Conservation (phyloP, 1,140 invertebrate species). For the Cydia pomonella region DNA sequence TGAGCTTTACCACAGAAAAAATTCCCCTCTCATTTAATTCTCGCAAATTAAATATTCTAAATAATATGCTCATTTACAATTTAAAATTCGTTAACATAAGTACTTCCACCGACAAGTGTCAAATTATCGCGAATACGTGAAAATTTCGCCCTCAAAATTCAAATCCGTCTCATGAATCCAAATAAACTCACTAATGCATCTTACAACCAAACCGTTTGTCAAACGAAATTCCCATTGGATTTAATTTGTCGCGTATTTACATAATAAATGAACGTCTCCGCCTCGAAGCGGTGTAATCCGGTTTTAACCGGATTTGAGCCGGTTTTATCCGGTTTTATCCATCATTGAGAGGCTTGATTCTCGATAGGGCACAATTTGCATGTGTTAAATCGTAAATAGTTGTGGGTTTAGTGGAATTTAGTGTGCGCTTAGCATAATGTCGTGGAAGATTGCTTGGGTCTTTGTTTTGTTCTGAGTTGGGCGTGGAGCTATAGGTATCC, state of each 20-base stretch:
- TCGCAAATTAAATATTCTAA: neutral
- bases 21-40: no score
- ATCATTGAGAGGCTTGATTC: constrained; percentile 77
- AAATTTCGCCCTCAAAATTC: neutral
- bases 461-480: neutral
- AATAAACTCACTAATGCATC: constrained; percentile 31
- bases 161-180: constrained; percentile 26
- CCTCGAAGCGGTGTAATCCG: constrained; percentile 74
- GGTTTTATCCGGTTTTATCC: constrained; percentile 67
- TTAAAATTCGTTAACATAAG: neutral
- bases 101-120: neutral
- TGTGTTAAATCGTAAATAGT: constrained; percentile 71
- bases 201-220: constrained; percentile 61
- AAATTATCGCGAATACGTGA: constrained; percentile 11
- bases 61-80: neutral
- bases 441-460: constrained; percentile 23
- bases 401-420: constrained; percentile 35
- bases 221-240: constrained; percentile 76
- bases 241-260: constrained; percentile 79
- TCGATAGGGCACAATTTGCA: constrained; percentile 75
- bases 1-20: no score
- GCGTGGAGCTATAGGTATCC: neutral
- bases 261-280: constrained; percentile 77
- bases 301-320: constrained; percentile 62
- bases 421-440: constrained; percentile 29